Conservation (phyloP, 2,113 vertebrate species). For the Mobula birostris region DNA sequence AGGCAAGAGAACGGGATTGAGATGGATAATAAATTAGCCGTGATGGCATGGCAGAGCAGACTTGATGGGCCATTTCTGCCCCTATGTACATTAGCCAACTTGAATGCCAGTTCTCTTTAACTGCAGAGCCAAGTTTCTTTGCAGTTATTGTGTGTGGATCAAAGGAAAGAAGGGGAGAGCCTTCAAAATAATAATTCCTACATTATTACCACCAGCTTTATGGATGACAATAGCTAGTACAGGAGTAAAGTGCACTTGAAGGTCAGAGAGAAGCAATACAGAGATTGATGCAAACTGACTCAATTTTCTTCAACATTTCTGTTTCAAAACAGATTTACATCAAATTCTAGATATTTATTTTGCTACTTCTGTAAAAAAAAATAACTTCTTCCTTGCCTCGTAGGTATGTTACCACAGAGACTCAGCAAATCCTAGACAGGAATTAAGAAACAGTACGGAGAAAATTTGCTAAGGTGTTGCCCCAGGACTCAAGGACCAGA, state of each 20-base stretch:
- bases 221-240: neutral
- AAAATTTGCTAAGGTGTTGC: no score
- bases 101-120: neutral
- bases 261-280: neutral
- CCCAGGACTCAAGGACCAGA: no score
- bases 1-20: no score
- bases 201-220: neutral
- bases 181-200: neutral
- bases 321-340: neutral
- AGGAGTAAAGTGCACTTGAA: neutral
- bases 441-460: no score
- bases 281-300: neutral
- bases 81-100: neutral
- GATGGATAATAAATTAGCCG: no score
- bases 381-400: neutral
- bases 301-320: neutral
- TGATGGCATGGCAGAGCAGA: no score
- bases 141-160: neutral
- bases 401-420: neutral
- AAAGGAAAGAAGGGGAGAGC: neutral
- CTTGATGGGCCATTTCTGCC: no score
- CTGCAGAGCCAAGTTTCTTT: neutral
- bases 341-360: neutral
- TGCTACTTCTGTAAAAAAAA: neutral
- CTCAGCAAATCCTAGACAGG: no score